phyloP scores from a whole-genome alignment of 2,113 vertebrate species.

The Pagrus major region DNA sequence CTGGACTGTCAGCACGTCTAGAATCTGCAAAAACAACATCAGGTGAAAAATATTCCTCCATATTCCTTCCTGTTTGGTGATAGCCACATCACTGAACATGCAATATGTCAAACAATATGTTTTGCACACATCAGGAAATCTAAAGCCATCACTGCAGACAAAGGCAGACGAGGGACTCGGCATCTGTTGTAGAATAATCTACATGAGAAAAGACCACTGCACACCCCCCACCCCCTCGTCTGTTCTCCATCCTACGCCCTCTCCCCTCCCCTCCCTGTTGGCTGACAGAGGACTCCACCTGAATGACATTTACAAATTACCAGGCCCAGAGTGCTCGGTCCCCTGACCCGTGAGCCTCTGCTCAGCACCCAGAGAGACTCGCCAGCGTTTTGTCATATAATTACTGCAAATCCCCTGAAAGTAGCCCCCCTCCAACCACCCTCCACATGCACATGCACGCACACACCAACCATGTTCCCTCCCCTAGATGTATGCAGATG shows the following conservation, averaged over 20 bases:
- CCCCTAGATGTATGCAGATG: conserved; percentile 20
- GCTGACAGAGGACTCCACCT: conserved; percentile 90
- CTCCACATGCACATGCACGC: conserved; percentile 27
- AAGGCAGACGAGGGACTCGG: conserved; percentile 40
- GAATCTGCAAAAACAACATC: not conserved
- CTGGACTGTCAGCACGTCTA: not conserved
- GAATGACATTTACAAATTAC: conserved; percentile 99
- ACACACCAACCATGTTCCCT: conserved; percentile 12
- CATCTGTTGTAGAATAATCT: conserved; percentile 80
- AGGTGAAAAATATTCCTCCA: not conserved
- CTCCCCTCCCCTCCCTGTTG: conserved; percentile 43
- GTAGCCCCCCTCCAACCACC: conserved; percentile 81
- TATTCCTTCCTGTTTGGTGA: conserved; percentile 23
- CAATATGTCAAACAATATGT: conserved; percentile 37
- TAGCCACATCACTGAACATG: conserved; percentile 35
- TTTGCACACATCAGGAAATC: conserved; percentile 46
- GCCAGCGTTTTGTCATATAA: conserved; percentile 99
- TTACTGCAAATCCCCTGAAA: conserved; percentile 99
- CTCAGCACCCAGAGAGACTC: conserved; percentile 96
- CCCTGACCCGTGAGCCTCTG: conserved; percentile 97
- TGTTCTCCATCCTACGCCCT: conserved; percentile 59
- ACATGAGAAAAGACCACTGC: conserved; percentile 85
- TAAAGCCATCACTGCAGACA: conserved; percentile 35
- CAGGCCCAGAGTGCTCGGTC: conserved; percentile 95
- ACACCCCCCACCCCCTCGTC: conserved; percentile 62